Evolutionary conservation across 2,113 vertebrate species (phyloP), one percentile per base, ranked within the genome.

Genomic region (Mixornis gularis): DNA sequence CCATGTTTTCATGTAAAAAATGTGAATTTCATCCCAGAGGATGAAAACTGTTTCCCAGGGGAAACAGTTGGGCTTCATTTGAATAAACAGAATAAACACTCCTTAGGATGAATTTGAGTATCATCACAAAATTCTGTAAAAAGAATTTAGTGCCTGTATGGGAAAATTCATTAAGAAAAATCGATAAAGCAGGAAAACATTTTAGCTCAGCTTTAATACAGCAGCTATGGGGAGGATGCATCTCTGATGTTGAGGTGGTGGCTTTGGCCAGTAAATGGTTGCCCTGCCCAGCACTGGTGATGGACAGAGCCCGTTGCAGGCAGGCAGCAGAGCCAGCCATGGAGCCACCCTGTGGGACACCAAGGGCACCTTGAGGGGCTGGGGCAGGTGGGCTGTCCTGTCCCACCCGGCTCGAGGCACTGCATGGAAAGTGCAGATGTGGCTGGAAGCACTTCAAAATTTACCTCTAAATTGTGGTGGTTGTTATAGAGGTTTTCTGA

Each of bases 241-340:
- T 20, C 55, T 62, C 36, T 46, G 29, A 10, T 70, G 51, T 49
- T 0, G 1, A 16, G 34, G 11, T 8, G 13, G 12, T 44, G 13
- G 19, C 63, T 85, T 56, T 63, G 74, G 66, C 29, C 44, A 44
- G 53, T 12, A 0, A 9, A 0, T 11, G 25, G 6, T 13, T 36
- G 25, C 17, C 55, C n/a, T 21, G 65, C 26, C 78, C 30, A 10
- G 14, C 24, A 0, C 36, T 26, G 30, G n/a, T 11, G 48, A 36
- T 5, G 48, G 36, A 14, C 15, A 1, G 68, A 58, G 27, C 55
- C 19, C 0, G 0, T 20, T 44, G 5, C 0, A 1, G 30, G 58
- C 69, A 16, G 69, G 74, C 22, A 34, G 59, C 29, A 52, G 69
- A 21, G 6, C 20, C 52, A 10, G 2, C 17, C 20, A 4, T 12